Evolutionary conservation across 2,888 invertebrate genomes (phyloP), one percentile per base, ranked within the genome.

Genomic region (Acrobasis consociella): DNA sequence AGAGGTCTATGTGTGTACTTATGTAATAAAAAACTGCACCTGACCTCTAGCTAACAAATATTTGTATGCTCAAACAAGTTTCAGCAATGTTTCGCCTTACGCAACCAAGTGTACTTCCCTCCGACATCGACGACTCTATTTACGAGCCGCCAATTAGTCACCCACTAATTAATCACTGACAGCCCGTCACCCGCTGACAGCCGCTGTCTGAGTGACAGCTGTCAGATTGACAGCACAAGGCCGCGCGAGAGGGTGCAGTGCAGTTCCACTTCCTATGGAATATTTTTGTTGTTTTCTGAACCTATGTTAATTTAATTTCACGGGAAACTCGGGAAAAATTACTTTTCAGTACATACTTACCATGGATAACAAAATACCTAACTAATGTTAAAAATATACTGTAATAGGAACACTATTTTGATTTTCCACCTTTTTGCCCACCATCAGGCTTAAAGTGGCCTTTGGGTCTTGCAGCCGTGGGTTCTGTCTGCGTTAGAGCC

Each of bases 201-300:
- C 77, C 72, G 77, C 73, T 74, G 86, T 84, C 86, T 78, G 65
- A 69, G 69, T 85, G 84, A 82, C 83, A 83, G 72, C 75, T 81
- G 86, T 82, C 85, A 83, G 59, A 73, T 68, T 85, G 84, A 86
- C 85, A 82, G 76, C 70, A 77, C 83, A 82, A 87, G 83, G 89
- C 72, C 74, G 65, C 58, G 77, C 75, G 78, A 73, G 76, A 76
- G 79, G 81, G 71, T 75, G 71, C 60, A 55, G 58, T 49, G 55
- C 22, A 39, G 62, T 64, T 65, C 65, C 65, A 62, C 65, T 65
- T 67, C 65, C 61, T 64, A 56, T 65, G 55, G 64, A 63, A 65
- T 65, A 64, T 66, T 65, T 65, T 68, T 63, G 64, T 63, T 64
- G 65, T 63, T 55, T 46, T 31, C 31, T 5, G 8, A 5, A 31